Conservation (phyloP, 2,797 vertebrate genomes). For the Myioborus melanocephalus region DNA sequence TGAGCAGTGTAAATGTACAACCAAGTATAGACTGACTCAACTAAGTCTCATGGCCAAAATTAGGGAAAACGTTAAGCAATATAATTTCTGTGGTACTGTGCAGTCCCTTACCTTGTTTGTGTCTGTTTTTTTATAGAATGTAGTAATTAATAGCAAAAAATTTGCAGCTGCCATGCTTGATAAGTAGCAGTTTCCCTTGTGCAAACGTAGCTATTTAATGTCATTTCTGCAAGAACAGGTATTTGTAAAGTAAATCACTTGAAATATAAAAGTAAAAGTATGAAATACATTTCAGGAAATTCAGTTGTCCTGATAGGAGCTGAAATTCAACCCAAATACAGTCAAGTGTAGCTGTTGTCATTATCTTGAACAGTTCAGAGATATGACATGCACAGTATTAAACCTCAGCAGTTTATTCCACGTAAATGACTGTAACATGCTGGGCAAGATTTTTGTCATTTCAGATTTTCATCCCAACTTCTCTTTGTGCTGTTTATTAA, state of each 20-base stretch:
- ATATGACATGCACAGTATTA: background rate
- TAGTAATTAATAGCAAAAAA: background rate
- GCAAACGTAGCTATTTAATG: background rate
- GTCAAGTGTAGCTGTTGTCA: background rate
- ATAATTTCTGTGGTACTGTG: background rate
- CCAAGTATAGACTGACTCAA: background rate
- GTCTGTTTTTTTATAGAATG: background rate
- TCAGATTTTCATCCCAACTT: background rate
- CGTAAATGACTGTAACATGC: background rate
- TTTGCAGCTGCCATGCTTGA: rapidly evolving
- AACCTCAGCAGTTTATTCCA: background rate
- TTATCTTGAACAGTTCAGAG: background rate
- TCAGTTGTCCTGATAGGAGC: background rate
- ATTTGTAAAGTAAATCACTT: background rate
- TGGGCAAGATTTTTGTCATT: background rate
- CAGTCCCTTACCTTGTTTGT: background rate
- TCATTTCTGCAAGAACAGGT: background rate
- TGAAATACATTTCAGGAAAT: background rate
- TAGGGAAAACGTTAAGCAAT: too few species aligned
- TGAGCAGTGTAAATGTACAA: background rate
- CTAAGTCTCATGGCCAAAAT: background rate
- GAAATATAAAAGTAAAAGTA: background rate
- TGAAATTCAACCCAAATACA: background rate
- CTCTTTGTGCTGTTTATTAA: background rate
- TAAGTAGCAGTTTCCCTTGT: background rate